Evolutionary conservation across 1,140 invertebrate genomes (phyloP).

Genomic region (Drosophila orena): DNA sequence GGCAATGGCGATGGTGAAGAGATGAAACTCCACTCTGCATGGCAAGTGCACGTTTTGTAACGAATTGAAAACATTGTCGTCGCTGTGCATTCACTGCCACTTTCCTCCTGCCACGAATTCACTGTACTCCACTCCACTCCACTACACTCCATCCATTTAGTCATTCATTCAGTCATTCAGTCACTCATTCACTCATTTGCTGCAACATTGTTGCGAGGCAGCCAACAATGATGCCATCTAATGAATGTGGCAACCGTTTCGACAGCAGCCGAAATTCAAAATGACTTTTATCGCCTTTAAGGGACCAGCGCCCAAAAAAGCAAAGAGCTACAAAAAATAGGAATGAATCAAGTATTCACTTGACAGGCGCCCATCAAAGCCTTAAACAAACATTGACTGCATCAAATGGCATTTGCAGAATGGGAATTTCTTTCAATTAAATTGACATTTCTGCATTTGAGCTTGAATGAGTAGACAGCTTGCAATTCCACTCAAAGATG

Average conservation of each 20-base stretch:
- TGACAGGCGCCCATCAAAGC: constrained; percentile 49
- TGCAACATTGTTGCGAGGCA: constrained; percentile 67
- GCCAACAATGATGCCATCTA: constrained; percentile 66
- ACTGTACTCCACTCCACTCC: constrained; percentile 1
- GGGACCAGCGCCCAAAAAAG: constrained; percentile 17
- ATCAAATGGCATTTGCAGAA: constrained; percentile 50
- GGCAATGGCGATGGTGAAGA: background rate
- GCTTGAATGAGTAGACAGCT: constrained; percentile 5
- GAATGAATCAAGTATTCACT: background rate
- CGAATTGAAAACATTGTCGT: constrained; percentile 68
- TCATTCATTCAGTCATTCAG: constrained; percentile 46
- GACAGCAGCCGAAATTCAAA: constrained; percentile 48
- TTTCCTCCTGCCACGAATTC: constrained; percentile 4
- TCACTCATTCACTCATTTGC: constrained; percentile 69
- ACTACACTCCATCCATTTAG: constrained; percentile 7
- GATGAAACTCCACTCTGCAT: constrained; percentile 21
- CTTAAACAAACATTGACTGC: constrained; percentile 53
- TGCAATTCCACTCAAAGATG: constrained; percentile 6
- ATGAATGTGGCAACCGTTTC: constrained; percentile 71
- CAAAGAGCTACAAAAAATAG: too few species aligned
- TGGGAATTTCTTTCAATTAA: constrained; percentile 74
- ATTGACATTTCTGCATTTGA: constrained; percentile 54
- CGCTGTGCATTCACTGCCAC: constrained; percentile 40
- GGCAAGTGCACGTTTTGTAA: constrained; percentile 63
- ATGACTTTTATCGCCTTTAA: constrained; percentile 51